phyloP scores from a whole-genome alignment of 2,888 invertebrate species.

The Drymonia ruficornis region DNA sequence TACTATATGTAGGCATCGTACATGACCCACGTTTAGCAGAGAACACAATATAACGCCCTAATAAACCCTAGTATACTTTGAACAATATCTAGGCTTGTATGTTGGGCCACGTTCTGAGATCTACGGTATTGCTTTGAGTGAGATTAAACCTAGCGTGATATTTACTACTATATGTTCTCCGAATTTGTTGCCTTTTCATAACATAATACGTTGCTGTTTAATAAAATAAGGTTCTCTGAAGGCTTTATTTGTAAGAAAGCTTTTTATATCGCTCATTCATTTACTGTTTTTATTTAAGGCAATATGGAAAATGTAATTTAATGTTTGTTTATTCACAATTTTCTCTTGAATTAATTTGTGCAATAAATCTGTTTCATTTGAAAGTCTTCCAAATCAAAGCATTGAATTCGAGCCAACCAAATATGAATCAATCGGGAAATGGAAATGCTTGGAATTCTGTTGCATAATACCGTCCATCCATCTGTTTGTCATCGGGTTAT shows the following conservation, averaged over 20 bases:
- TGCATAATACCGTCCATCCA: slow-evolving; percentile 20
- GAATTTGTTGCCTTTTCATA: background rate
- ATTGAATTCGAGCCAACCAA: no score
- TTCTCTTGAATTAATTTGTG: background rate
- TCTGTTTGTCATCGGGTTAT: slow-evolving; percentile 8
- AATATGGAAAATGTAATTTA: no score
- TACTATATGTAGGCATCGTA: no score
- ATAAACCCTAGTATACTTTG: background rate
- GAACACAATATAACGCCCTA: background rate
- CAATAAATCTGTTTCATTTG: background rate
- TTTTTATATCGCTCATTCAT: no score
- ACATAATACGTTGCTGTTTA: background rate
- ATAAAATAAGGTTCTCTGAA: background rate
- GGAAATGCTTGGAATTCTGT: slow-evolving; percentile 29
- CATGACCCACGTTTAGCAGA: no score
- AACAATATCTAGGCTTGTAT: background rate
- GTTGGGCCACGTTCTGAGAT: background rate
- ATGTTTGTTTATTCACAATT: no score
- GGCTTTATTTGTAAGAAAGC: no score
- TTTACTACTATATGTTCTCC: background rate
- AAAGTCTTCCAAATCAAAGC: background rate
- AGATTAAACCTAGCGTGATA: background rate
- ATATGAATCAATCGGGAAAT: slow-evolving; percentile 29
- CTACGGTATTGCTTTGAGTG: background rate
- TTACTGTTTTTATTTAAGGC: no score